Evolutionary conservation across 92 coral and sea anemone species (phyloP).

Genomic region (Epizoanthus stellaris): DNA sequence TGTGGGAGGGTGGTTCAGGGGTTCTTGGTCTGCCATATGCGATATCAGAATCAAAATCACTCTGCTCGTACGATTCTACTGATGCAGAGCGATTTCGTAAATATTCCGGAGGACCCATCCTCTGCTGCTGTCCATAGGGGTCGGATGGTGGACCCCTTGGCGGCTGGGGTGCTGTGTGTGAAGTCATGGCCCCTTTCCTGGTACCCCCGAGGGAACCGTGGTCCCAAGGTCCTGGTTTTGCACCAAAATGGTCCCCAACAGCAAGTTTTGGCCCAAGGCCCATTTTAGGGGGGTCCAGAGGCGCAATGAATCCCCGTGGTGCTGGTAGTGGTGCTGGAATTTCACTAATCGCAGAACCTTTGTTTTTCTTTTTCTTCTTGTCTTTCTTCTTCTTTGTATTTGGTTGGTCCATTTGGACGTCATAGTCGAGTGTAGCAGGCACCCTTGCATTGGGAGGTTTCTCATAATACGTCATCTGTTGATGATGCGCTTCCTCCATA

Average conservation of each 20-base stretch:
- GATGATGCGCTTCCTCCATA: neutral
- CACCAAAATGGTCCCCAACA: conserved; percentile 58
- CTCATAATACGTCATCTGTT: conserved; percentile 40
- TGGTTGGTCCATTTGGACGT: conserved; percentile 5
- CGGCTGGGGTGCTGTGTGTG: neutral
- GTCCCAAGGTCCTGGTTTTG: conserved; percentile 84
- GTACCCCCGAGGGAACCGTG: conserved; percentile 68
- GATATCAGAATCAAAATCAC: conserved; percentile 27
- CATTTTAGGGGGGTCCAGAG: conserved; percentile 71
- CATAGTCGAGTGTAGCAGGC: conserved; percentile 1
- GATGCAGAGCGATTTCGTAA: conserved; percentile 1
- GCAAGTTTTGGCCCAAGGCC: conserved; percentile 67
- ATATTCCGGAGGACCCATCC: conserved; percentile 10
- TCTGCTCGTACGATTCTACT: neutral
- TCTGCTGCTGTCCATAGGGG: conserved; percentile 6
- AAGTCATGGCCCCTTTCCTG: conserved; percentile 53
- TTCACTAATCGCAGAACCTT: conserved; percentile 41
- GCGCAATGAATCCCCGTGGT: conserved; percentile 78
- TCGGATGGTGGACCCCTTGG: conserved; percentile 8
- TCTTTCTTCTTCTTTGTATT: conserved; percentile 66
- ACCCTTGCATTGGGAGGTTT: conserved; percentile 14
- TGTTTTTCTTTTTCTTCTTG: conserved; percentile 73
- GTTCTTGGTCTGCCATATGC: conserved; percentile 74
- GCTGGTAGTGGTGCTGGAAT: conserved; percentile 52
- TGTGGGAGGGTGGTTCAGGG: conserved; percentile 74